A percentile compares a stretch with the other conserved stretches of the same genome.
Conservation (phyloP, 2,797 vertebrate genomes). For the Anisognathus igniventris region DNA sequence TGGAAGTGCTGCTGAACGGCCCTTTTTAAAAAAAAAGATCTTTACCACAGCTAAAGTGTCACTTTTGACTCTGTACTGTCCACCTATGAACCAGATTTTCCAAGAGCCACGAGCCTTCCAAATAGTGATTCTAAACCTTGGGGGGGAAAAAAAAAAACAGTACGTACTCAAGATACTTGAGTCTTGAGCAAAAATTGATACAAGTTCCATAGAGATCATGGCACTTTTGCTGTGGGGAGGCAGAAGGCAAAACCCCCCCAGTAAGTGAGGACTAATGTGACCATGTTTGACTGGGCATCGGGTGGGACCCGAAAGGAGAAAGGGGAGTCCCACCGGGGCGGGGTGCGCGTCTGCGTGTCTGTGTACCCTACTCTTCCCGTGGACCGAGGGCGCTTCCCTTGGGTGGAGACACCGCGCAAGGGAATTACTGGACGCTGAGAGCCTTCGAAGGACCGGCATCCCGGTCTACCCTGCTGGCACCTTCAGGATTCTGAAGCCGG, state of each 20-base stretch:
- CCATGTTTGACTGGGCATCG: background rate
- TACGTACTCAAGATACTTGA: background rate
- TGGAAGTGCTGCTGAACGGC: background rate
- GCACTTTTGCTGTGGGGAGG: background rate
- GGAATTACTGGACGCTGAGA: background rate
- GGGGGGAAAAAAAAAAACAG: background rate
- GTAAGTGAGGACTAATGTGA: background rate
- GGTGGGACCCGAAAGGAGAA: background rate
- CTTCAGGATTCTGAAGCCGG: background rate
- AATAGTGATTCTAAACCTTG: background rate
- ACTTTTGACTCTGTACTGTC: background rate
- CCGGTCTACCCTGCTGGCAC: background rate
- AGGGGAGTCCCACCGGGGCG: rapidly evolving
- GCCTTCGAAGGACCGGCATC: background rate
- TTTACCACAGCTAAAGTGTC: background rate
- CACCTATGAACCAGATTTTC: background rate
- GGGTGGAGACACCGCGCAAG: background rate
- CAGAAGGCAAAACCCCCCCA: too few relatives aligned
- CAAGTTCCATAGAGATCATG: background rate
- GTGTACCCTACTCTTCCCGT: background rate
- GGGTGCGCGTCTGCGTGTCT: too few relatives aligned
- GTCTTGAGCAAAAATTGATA: background rate
- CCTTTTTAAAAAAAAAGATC: rapidly evolving
- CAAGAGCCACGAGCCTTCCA: background rate
- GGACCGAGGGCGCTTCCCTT: background rate